Conservation (phyloP, 1,140 invertebrate species). For the Heliconius melpomene region DNA sequence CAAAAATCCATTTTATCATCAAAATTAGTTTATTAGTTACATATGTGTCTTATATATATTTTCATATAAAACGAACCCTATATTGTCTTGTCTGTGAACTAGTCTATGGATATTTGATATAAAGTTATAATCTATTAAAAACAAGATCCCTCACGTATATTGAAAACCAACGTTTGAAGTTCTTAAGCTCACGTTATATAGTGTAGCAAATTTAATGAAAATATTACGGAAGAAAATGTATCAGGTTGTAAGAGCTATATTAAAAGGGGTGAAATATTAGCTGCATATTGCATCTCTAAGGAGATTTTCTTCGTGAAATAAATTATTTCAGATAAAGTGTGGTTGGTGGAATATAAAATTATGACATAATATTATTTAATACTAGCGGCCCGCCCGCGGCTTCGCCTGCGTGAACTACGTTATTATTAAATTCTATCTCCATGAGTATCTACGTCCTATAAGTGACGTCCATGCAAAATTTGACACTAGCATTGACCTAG, state of each 20-base stretch:
- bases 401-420: too few species aligned
- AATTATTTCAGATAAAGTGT: constrained; percentile 10
- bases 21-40: too few species aligned
- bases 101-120: neutral
- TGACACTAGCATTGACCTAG: too few species aligned
- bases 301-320: constrained; percentile 19
- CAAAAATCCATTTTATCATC: too few species aligned
- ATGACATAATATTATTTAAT: neutral
- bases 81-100: neutral
- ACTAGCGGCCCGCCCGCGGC: too few species aligned
- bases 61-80: too few species aligned
- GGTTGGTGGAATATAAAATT: neutral
- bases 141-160: constrained; percentile 7
- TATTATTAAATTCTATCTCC: too few species aligned
- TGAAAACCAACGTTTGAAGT: constrained; percentile 52
- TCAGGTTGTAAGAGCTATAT: constrained; percentile 29
- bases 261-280: constrained; percentile 31
- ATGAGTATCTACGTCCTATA: too few species aligned
- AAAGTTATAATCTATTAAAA: constrained; percentile 11
- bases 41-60: too few species aligned
- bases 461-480: too few species aligned
- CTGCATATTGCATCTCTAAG: constrained; percentile 18
- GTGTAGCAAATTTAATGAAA: constrained; percentile 63
- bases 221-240: constrained; percentile 54
- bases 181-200: constrained; percentile 62